Evolutionary conservation across 2,888 invertebrate species (phyloP), one percentile per base, ranked within the genome.

Genomic region (Ochropleura plecta): DNA sequence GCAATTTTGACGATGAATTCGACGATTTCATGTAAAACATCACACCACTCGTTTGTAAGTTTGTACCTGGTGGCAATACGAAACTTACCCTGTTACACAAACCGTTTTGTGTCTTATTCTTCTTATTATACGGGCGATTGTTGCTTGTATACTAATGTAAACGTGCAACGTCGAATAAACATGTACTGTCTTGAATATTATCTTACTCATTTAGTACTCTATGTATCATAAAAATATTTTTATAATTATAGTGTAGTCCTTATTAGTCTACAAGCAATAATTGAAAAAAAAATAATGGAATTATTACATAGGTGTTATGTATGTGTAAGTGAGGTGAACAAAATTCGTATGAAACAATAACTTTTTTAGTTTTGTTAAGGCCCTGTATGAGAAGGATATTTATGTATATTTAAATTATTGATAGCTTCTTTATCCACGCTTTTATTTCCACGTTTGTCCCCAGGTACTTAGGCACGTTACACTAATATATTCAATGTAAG

Each of bases 11-110:
- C 80, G 97, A 97, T 76, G 98, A 98, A 71, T 98, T 96, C 91
- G 97, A 98, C 89, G 98, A 98, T 91, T 98, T 98, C 91, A 98
- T 98, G 98, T 98, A 98, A 97, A 70, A 90, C 88, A 79, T 78
- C 84, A 85, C 83, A 73, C 66, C n/a, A 5, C 51, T 75, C 51
- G 60, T 66, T 69, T 71, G 44, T 79, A 80, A 78, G 71, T 74
- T 74, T 70, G 85, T 85, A 82, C 85, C 85, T 87, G 86, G 84
- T 68, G 80, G 69, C 84, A 69, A 42, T 67, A 71, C 76, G 46
- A 18, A 46, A 59, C 51, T 51, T 44, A 42, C 20, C 57, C 59
- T 53, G 63, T 66, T 62, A 81, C 74, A 82, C 74, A 77, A 59
- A 71, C 83, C 73, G 68, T 76, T 80, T 75, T 78, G 78, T 83